Evolutionary conservation across 2,888 invertebrate species (phyloP).

Genomic region (Oasisia sp.): DNA sequence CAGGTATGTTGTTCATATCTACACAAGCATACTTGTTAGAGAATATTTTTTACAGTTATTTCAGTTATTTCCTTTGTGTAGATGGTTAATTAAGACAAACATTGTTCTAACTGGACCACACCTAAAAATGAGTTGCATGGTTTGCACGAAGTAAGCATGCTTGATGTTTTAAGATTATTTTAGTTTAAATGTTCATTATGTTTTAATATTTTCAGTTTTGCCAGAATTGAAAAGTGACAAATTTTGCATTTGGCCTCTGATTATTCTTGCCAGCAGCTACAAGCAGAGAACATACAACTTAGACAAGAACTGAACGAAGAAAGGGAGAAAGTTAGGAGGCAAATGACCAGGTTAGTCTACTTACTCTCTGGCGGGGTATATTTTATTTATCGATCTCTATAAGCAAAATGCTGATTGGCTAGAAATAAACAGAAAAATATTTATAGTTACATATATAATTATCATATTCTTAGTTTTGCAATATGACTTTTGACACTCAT

Average conservation of each 20-base stretch:
- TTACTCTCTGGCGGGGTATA: not conserved
- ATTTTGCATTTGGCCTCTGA: not conserved
- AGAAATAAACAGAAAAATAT: too few species aligned
- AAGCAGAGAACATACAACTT: conserved; percentile 48
- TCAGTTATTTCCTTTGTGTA: not conserved
- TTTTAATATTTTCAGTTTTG: not conserved
- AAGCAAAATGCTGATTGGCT: too few species aligned
- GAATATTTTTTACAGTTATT: not conserved
- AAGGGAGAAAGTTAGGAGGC: conserved; percentile 40
- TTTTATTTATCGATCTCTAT: too few species aligned
- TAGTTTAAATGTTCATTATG: not conserved
- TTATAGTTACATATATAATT: too few species aligned
- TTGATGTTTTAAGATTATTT: not conserved
- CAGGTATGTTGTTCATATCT: not conserved
- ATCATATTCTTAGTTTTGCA: too few species aligned
- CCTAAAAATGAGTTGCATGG: not conserved
- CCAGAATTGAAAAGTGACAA: not conserved
- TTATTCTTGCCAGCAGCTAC: conserved; percentile 42
- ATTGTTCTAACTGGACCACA: not conserved
- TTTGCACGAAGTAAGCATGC: not conserved
- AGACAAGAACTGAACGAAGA: conserved; percentile 45
- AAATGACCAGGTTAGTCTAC: conserved; percentile 44
- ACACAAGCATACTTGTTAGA: not conserved
- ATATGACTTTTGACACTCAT: too few species aligned
- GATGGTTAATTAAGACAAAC: not conserved